These are phyloP conservation scores for Zele albiditarsus DNA, from an alignment of 2,888 invertebrate genomes.

Conservation along the genomic window DNA sequence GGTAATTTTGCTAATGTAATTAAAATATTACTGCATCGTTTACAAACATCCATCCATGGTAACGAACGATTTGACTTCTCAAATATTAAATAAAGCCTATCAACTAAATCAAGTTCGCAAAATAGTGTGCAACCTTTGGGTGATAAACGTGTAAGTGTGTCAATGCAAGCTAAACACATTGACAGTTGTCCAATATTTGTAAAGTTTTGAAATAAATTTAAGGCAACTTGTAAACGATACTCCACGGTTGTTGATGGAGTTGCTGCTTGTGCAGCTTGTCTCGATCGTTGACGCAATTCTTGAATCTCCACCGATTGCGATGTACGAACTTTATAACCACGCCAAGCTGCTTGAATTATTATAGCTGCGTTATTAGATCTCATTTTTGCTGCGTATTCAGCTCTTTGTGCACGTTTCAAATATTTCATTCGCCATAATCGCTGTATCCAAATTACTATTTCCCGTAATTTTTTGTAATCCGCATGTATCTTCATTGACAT, in stretches of 20 bases:
- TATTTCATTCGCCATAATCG: slow-evolving; percentile 51
- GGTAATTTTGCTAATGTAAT: slow-evolving; percentile 80
- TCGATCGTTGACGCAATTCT: slow-evolving; percentile 63
- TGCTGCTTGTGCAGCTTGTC: slow-evolving; percentile 60
- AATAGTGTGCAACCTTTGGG: slow-evolving; percentile 64
- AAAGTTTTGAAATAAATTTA: slow-evolving; percentile 63
- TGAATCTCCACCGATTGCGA: slow-evolving; percentile 55
- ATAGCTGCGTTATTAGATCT: slow-evolving; percentile 74
- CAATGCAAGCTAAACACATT: slow-evolving; percentile 70
- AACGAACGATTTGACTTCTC: slow-evolving; percentile 75
- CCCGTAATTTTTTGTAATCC: slow-evolving; percentile 38
- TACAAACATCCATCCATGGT: slow-evolving; percentile 77
- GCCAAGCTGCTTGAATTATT: slow-evolving; percentile 79
- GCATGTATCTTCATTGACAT: slow-evolving; percentile 34
- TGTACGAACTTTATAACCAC: slow-evolving; percentile 67
- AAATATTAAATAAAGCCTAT: slow-evolving; percentile 70
- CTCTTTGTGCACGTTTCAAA: slow-evolving; percentile 61
- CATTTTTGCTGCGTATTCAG: slow-evolving; percentile 63
- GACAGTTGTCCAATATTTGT: slow-evolving; percentile 68
- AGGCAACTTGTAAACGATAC: slow-evolving; percentile 63
- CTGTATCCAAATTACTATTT: slow-evolving; percentile 48
- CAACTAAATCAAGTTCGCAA: slow-evolving; percentile 65
- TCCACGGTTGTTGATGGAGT: slow-evolving; percentile 67
- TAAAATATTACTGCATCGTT: slow-evolving; percentile 76
- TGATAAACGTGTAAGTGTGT: slow-evolving; percentile 71